phyloP scores from a whole-genome alignment of 1,140 invertebrate genomes.

The Neoseiulus cucumeris region DNA sequence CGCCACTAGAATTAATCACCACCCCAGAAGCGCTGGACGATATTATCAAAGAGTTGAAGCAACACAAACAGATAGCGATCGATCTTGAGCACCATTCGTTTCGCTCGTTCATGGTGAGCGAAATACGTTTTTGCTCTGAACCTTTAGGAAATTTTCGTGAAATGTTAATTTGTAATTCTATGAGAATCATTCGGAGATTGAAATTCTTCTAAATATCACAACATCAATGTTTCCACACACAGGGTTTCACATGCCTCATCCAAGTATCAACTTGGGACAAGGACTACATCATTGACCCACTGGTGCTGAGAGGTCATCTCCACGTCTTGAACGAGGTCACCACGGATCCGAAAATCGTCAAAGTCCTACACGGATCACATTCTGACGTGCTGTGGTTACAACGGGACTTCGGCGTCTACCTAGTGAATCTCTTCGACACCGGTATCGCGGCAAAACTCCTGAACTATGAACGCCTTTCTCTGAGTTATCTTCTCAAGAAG shows the following conservation, averaged over 20 bases:
- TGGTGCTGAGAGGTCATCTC: slow-evolving; percentile 58
- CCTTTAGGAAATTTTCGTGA: no score
- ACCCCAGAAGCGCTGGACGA: slow-evolving; percentile 40
- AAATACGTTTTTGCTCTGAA: slow-evolving; percentile 12
- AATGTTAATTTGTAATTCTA: no score
- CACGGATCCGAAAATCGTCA: slow-evolving; percentile 69
- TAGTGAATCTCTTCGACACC: slow-evolving; percentile 96
- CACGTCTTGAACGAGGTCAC: slow-evolving; percentile 72
- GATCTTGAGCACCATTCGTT: slow-evolving; percentile 46
- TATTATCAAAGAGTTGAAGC: slow-evolving; percentile 43
- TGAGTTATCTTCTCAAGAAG: slow-evolving; percentile 52
- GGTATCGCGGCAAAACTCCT: slow-evolving; percentile 60
- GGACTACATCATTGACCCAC: slow-evolving; percentile 80
- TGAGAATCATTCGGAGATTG: background rate
- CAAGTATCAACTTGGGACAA: slow-evolving; percentile 70
- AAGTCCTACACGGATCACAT: slow-evolving; percentile 86
- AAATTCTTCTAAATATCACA: slow-evolving; percentile 23
- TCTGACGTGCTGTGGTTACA: slow-evolving; percentile 83
- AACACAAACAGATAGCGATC: slow-evolving; percentile 50
- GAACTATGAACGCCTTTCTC: slow-evolving; percentile 45
- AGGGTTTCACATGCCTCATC: slow-evolving; percentile 46
- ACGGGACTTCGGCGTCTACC: slow-evolving; percentile 75
- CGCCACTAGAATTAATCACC: slow-evolving; percentile 44
- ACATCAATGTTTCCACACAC: slow-evolving; percentile 64
- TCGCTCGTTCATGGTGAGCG: slow-evolving; percentile 12